Evolutionary conservation across 1,140 invertebrate species (phyloP).

Genomic region (Aphis gossypii): DNA sequence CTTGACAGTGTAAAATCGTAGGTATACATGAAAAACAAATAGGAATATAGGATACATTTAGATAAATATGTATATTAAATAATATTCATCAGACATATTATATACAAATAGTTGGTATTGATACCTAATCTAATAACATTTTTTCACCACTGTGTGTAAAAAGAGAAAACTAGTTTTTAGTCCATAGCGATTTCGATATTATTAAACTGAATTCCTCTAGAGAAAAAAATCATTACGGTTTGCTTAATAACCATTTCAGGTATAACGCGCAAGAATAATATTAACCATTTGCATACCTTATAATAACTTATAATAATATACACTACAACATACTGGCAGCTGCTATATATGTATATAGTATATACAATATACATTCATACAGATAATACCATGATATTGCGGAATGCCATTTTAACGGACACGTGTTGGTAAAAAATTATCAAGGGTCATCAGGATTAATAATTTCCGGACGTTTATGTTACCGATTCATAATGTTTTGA

Average conservation of each 20-base stretch:
- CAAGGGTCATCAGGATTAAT: neutral
- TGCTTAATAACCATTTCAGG: neutral
- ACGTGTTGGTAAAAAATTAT: neutral
- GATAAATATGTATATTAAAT: neutral
- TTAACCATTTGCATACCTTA: neutral
- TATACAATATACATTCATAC: too few species aligned
- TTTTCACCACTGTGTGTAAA: neutral
- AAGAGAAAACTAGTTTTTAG: constrained; percentile 17
- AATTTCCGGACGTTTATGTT: neutral
- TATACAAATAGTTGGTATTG: neutral
- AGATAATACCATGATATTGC: neutral
- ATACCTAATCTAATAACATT: neutral
- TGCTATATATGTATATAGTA: neutral
- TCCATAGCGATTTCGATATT: neutral
- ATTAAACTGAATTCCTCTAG: neutral
- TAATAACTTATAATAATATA: neutral
- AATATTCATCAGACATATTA: neutral
- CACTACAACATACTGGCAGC: neutral
- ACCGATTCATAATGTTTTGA: constrained; percentile 2
- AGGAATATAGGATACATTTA: neutral
- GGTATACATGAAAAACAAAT: neutral
- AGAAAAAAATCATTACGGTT: constrained; percentile 11
- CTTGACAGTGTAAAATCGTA: neutral
- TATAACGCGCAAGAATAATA: neutral
- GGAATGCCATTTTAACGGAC: constrained; percentile 14